Base-by-base conservation (phyloP, 2,113 vertebrate genomes). In the Collichthys lucidus region DNA sequence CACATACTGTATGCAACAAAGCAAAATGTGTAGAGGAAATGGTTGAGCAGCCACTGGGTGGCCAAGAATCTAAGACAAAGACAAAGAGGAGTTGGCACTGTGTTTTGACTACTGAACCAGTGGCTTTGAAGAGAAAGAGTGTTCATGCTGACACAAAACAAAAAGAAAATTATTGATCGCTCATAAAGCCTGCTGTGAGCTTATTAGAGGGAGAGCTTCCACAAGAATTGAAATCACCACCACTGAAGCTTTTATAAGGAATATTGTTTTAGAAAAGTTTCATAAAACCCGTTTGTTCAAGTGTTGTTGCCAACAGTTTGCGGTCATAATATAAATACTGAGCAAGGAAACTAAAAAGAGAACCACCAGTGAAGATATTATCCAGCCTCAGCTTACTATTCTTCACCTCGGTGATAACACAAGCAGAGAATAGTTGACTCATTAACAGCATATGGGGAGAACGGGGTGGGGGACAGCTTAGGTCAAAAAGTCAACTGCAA, bases 81-180 rank as follows among this genome's bases (percentile, higher is more conserved):
- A 82, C 64, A 82, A 82, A 82, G 31, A 59, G 61, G 53, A 57
- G 83, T 77, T 65, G 78, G 86, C 59, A 82, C 77, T 86, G 84
- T 86, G 82, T 55, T 84, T 87, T 80, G 50, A 59, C 46, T 80
- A 24, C 69, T 49, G 20, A 84, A 68, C n/a, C 44, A 46, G 50
- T n/a, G 57, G 50, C 29, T 46, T 19, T 46, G 31, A 52, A 26
- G 3, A 26, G 29, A 29, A 61, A 61, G 70, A n/a, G 10, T 7
- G 47, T 74, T 76, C 53, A 60, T 69, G 76, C 86, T 72, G 76
- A 89, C 62, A 82, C 44, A 66, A 88, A 86, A 59, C 50, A 74
- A 70, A 78, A 76, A 66, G 26, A 69, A 44, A 80, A 87, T 82
- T 66, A 76, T 68, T 65, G 59, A 85, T 66, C 46, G 76, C 20